These are phyloP conservation scores for Emydura subglobosa DNA, from an alignment of 2,113 vertebrate species.

Conservation along the genomic window DNA sequence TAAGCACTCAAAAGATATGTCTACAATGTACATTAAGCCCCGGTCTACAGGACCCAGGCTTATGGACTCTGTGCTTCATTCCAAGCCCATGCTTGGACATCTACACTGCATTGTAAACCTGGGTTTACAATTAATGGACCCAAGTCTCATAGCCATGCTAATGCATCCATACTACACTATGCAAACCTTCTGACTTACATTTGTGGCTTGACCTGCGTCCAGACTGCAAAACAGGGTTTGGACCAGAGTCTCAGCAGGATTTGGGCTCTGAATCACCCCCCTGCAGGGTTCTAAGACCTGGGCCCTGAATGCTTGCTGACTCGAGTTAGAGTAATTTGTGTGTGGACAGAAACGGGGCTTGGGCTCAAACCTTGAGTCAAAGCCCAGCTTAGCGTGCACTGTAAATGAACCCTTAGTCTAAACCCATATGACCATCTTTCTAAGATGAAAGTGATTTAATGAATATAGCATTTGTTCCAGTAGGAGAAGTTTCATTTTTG, in stretches of 20 bases:
- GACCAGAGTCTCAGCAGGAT: neutral
- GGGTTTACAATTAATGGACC: neutral
- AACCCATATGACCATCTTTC: too few species aligned
- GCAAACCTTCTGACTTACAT: too few species aligned
- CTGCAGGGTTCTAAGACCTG: neutral
- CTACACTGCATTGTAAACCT: neutral
- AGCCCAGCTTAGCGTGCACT: neutral
- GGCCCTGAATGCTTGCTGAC: neutral
- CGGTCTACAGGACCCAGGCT: neutral
- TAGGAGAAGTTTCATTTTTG: neutral
- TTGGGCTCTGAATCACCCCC: neutral
- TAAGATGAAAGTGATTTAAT: accelerated
- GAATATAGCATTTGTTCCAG: neutral
- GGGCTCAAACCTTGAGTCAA: too few species aligned
- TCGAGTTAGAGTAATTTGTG: neutral
- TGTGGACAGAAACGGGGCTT: neutral
- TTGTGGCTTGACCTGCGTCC: neutral
- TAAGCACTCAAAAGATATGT: neutral
- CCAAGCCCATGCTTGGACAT: neutral
- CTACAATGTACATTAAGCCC: neutral
- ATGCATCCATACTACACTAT: too few species aligned
- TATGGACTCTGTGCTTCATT: neutral
- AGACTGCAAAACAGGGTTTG: neutral
- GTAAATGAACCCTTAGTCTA: neutral
- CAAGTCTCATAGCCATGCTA: neutral